Conservation (phyloP, 2,888 invertebrate species). For the Luffia ferchaultella region DNA sequence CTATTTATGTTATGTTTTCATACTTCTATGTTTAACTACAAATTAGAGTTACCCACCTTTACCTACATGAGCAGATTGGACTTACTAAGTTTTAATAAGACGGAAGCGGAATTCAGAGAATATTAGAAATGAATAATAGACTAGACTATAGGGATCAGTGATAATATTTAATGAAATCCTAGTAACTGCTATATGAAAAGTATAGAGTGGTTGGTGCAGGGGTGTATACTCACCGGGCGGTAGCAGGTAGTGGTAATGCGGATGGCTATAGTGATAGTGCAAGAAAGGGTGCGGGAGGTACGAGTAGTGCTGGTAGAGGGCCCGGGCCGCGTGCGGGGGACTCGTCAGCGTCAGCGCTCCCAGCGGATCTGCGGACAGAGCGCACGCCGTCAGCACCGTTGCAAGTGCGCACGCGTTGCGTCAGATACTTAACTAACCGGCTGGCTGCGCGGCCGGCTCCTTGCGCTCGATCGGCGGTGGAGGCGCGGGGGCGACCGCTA, state of each 20-base stretch:
- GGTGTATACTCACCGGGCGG: slow-evolving; percentile 50
- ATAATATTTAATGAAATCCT: too few species aligned
- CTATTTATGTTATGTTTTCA: too few species aligned
- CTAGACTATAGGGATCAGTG: too few species aligned
- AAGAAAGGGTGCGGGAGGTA: slow-evolving; percentile 56
- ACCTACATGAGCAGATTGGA: too few species aligned
- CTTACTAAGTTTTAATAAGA: too few species aligned
- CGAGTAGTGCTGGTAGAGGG: slow-evolving; percentile 56
- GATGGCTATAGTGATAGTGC: slow-evolving; percentile 58
- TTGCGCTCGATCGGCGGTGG: slow-evolving; percentile 60
- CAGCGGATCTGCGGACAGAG: slow-evolving; percentile 58
- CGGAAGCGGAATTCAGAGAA: too few species aligned
- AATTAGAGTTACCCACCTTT: too few species aligned
- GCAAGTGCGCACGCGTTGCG: slow-evolving; percentile 34
- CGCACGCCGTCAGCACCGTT: slow-evolving; percentile 23
- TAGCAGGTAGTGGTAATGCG: slow-evolving; percentile 54
- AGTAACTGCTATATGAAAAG: too few species aligned
- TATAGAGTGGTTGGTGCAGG: slow-evolving; percentile 9
- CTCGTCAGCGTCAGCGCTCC: slow-evolving; percentile 52
- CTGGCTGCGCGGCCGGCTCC: slow-evolving; percentile 62
- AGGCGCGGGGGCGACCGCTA: slow-evolving; percentile 37
- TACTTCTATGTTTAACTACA: too few species aligned
- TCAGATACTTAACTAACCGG: slow-evolving; percentile 66
- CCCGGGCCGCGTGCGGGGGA: slow-evolving; percentile 55
- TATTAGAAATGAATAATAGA: too few species aligned